phyloP scores from a whole-genome alignment of 2,888 invertebrate species.

The Idaea aversata region DNA sequence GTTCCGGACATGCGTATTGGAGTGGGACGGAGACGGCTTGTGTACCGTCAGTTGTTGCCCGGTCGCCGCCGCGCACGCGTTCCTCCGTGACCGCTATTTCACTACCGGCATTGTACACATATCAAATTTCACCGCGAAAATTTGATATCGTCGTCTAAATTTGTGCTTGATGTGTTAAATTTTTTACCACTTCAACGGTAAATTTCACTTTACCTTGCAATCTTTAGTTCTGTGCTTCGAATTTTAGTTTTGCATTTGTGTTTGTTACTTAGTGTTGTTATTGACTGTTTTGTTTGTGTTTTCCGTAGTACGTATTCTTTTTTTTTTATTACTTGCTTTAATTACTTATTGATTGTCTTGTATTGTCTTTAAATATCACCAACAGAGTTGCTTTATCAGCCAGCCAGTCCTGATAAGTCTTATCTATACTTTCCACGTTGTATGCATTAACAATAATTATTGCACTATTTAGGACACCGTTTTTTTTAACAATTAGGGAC shows the following conservation, averaged over 20 bases:
- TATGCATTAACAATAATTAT: conserved; percentile 46
- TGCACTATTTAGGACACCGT: conserved; percentile 47
- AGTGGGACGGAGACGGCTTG: conserved; percentile 63
- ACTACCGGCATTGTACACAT: conserved; percentile 62
- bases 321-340: conserved; percentile 38
- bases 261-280: conserved; percentile 67
- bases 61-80: conserved; percentile 60
- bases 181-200: conserved; percentile 60
- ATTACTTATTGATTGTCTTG: conserved; percentile 30
- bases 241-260: conserved; percentile 59
- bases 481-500: conserved; percentile 4
- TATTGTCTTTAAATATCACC: conserved; percentile 58
- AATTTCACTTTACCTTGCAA: conserved; percentile 37
- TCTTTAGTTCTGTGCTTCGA: conserved; percentile 48
- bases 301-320: conserved; percentile 60
- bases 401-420: conserved; percentile 55
- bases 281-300: conserved; percentile 57
- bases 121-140: conserved; percentile 77
- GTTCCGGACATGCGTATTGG: conserved; percentile 75
- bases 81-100: conserved; percentile 34
- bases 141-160: conserved; percentile 75
- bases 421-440: conserved; percentile 52
- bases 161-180: conserved; percentile 67
- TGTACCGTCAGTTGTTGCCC: conserved; percentile 64
- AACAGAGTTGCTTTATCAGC: conserved; percentile 71